Evolutionary conservation across 2,888 invertebrate genomes (phyloP), one percentile per base, ranked within the genome.

Genomic region (Stegana nigrithorax): DNA sequence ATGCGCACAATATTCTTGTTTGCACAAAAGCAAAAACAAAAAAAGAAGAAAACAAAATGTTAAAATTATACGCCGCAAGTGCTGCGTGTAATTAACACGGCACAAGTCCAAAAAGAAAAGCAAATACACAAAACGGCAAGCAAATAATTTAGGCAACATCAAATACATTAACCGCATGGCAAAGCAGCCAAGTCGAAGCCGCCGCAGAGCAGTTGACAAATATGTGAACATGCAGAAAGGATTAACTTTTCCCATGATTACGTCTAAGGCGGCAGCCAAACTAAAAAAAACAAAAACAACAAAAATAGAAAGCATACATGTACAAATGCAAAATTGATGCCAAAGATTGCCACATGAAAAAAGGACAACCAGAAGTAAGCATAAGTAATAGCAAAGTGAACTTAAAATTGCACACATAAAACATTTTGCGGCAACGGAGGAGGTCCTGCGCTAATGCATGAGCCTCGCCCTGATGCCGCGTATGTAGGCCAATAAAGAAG

Each of bases 61-160:
- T 25, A 47, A 47, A 25, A 47, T 23, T 14, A 42, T 14, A 42
- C 17, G n/a, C 25, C 14, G 17, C 51, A 74, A 60, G 71, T 68
- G 68, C 70, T 74, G 66, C 70, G 65, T 69, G 79, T 75, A 80
- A 81, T 81, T 78, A 80, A 80, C 78, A 80, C 76, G 81, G 74
- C 78, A 78, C n/a, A n/a, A n/a, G n/a, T n/a, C n/a, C n/a, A 78
- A 80, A 72, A 74, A 72, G 69, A 70, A 71, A 72, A 66, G 55
- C 68, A 76, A 80, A 75, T 69, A 80, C 67, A 69, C 67, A 74
- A 77, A 80, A 78, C 19, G 42, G 27, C 42, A 57, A 42, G 51
- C 51, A 65, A 70, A 73, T 63, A 76, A 65, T 47, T 25, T n/a
- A 47, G 23, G 32, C 36, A 36, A 55, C 53, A 27, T 55, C 32